These are phyloP conservation scores for Hesperophylax magnus DNA, from an alignment of 1,140 invertebrate species.

Conservation along the genomic window DNA sequence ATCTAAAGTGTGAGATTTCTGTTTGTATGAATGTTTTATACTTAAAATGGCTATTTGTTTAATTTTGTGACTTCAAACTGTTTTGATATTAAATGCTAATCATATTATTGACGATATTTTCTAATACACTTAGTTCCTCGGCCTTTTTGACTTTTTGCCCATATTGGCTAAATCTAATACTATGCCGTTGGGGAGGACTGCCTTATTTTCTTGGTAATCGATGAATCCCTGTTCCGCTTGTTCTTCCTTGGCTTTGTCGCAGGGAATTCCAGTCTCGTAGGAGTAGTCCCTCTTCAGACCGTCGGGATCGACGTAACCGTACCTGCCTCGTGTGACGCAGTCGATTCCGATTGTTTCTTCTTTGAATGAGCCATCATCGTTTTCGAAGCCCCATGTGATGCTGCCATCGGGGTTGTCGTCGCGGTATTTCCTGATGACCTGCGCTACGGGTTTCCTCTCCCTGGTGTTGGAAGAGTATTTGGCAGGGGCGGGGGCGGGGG, in stretches of 20 bases:
- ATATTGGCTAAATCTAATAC: conserved; percentile 78
- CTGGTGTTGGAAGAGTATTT: conserved; percentile 64
- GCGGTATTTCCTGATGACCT: conserved; percentile 81
- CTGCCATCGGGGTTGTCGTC: conserved; percentile 86
- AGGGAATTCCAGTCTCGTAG: conserved; percentile 80
- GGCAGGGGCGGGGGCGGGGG: conserved; percentile 59
- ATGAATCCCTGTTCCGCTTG: conserved; percentile 76
- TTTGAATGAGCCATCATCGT: conserved; percentile 85
- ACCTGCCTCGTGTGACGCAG: conserved; percentile 85
- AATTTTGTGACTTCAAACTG: neutral
- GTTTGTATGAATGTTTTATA: no score
- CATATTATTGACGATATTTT: neutral
- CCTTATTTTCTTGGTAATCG: conserved; percentile 80
- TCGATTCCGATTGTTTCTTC: conserved; percentile 86
- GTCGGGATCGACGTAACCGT: conserved; percentile 87
- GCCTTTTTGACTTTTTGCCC: conserved; percentile 79
- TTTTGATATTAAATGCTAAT: conserved; percentile 28
- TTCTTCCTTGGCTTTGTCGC: conserved; percentile 75
- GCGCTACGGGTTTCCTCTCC: conserved; percentile 78
- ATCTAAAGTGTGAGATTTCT: no score
- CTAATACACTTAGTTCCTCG: conserved; percentile 63
- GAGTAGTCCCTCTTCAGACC: conserved; percentile 80
- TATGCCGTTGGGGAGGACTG: conserved; percentile 79
- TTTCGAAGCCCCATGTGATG: conserved; percentile 90
- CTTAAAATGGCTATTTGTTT: no score